Conservation (phyloP, 2,113 vertebrate genomes). For the Oreochromis niloticus region DNA sequence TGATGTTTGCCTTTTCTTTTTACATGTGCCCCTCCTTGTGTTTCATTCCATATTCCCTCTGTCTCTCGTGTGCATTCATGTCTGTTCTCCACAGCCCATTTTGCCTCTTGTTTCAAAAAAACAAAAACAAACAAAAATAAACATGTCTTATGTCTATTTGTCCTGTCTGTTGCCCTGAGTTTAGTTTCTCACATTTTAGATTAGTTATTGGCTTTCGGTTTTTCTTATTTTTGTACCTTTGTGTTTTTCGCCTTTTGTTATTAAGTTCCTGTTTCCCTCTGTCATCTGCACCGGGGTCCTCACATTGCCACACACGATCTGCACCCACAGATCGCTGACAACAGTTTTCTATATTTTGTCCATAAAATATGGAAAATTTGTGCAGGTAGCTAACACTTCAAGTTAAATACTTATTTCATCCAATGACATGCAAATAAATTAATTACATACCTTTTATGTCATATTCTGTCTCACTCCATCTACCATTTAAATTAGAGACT, state of each 20-base stretch:
- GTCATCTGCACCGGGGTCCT: neutral
- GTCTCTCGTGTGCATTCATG: neutral
- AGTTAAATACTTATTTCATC: neutral
- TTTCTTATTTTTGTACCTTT: neutral
- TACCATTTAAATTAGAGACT: neutral
- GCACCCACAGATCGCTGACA: neutral
- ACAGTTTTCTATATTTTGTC: neutral
- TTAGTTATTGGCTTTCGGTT: neutral
- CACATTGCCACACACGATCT: neutral
- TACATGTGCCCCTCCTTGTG: neutral
- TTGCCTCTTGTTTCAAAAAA: neutral
- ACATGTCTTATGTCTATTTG: neutral
- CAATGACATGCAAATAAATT: neutral
- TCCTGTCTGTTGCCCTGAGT: neutral
- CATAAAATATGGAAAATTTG: neutral
- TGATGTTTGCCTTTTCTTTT: neutral
- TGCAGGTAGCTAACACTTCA: neutral
- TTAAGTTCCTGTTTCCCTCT: neutral
- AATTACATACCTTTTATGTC: neutral
- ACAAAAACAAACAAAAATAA: neutral
- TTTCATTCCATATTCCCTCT: neutral
- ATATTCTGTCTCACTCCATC: neutral
- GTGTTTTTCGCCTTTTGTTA: neutral
- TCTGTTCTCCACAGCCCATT: neutral
- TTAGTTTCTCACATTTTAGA: neutral